Percentiles rank a stretch among this genome's conserved stretches.
Conservation (phyloP, 1,140 invertebrate species). For the Drosophila persimilis region DNA sequence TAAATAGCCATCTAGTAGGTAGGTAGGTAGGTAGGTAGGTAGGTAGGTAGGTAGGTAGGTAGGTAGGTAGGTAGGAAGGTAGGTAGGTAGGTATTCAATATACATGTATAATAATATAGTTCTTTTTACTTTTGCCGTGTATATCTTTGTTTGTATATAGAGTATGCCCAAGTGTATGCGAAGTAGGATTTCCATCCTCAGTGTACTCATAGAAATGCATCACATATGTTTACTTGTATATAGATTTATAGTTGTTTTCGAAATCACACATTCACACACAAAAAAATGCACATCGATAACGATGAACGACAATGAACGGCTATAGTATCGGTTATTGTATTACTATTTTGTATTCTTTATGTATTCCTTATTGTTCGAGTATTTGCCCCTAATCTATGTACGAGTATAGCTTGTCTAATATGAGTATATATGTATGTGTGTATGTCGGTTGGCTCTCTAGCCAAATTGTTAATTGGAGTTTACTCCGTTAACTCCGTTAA, state of each 20-base stretch:
- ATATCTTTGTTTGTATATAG: slow-evolving; percentile 18
- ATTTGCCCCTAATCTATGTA: slow-evolving; percentile 2
- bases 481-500: too few species aligned
- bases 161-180: slow-evolving; percentile 5
- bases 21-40: too few species aligned
- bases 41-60: not conserved
- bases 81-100: slow-evolving; percentile 1
- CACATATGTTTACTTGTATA: slow-evolving; percentile 53
- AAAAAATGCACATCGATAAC: too few species aligned
- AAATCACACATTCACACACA: not conserved
- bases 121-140: not conserved
- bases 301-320: too few species aligned
- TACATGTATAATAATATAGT: slow-evolving; percentile 8
- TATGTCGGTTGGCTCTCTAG: too few species aligned
- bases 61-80: not conserved
- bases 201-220: slow-evolving; percentile 64
- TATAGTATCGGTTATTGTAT: too few species aligned
- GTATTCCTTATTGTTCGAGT: too few species aligned
- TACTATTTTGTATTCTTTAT: too few species aligned
- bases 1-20: slow-evolving; percentile 26
- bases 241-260: not conserved
- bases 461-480: too few species aligned
- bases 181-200: slow-evolving; percentile 9
- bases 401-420: not conserved
- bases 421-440: not conserved